These are phyloP conservation scores for Nymphalis io DNA, from an alignment of 1,140 invertebrate species.

Conservation along the genomic window DNA sequence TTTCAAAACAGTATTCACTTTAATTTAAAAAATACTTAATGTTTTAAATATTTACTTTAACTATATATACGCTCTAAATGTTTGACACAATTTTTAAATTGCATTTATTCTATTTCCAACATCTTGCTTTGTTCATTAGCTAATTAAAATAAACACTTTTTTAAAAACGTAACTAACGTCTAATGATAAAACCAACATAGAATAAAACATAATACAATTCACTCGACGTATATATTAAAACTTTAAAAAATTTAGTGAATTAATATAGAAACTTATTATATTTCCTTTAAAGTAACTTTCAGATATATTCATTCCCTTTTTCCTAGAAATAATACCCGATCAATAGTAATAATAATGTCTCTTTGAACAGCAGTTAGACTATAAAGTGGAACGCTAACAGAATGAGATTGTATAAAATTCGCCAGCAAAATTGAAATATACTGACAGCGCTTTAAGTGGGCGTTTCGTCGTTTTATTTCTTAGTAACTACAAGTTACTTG, in stretches of 20 bases:
- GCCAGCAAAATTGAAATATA: conserved; percentile 54
- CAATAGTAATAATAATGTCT: conserved; percentile 29
- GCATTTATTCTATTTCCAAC: not conserved
- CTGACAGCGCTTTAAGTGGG: conserved; percentile 47
- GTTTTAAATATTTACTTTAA: no score
- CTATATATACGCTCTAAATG: no score
- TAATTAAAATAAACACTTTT: conserved; percentile 4
- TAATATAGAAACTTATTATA: not conserved
- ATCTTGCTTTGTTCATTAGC: not conserved
- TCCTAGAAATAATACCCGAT: conserved; percentile 11
- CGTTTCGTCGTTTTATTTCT: conserved; percentile 41
- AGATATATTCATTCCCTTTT: not conserved
- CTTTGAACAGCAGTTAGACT: conserved; percentile 38
- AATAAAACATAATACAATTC: not conserved
- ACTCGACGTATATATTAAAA: not conserved
- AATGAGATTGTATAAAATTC: conserved; percentile 56
- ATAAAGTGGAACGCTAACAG: conserved; percentile 38
- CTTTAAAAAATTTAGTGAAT: no score
- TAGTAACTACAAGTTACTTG: conserved; percentile 11
- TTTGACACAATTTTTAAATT: no score
- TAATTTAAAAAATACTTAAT: no score
- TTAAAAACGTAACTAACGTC: not conserved
- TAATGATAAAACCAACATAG: not conserved
- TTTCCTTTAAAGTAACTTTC: not conserved
- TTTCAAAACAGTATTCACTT: no score